Percentiles rank a stretch among this genome's conserved stretches.
phyloP scores from a whole-genome alignment of 2,888 invertebrate genomes.

The Podotricha telesiphe region DNA sequence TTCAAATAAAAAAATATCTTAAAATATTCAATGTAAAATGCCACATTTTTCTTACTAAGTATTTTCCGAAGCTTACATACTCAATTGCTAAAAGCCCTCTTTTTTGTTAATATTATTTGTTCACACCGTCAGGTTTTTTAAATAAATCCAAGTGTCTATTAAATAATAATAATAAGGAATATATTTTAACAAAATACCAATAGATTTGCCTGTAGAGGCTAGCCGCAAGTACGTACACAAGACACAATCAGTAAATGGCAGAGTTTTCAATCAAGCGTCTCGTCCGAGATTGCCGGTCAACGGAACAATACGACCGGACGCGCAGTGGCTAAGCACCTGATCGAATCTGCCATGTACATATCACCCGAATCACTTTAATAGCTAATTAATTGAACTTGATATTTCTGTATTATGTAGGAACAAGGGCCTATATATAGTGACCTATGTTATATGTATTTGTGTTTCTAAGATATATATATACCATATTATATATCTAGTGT shows the following conservation, averaged over 20 bases:
- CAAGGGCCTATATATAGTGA: neutral
- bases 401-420: neutral
- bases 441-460: too few species aligned
- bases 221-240: slow-evolving; percentile 10
- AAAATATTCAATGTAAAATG: too few species aligned
- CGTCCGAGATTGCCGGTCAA: slow-evolving; percentile 28
- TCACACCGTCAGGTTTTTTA: too few species aligned
- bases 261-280: slow-evolving; percentile 31
- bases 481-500: too few species aligned
- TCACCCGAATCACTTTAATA: slow-evolving; percentile 37
- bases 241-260: slow-evolving; percentile 29
- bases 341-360: slow-evolving; percentile 45
- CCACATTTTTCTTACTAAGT: too few species aligned
- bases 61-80: too few species aligned
- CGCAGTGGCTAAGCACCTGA: slow-evolving; percentile 38
- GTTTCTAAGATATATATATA: too few species aligned
- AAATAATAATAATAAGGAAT: neutral
- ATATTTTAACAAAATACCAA: neutral
- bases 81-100: too few species aligned
- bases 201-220: neutral
- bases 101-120: too few species aligned
- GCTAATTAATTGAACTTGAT: slow-evolving; percentile 39
- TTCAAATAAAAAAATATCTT: too few species aligned
- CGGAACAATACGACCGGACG: slow-evolving; percentile 39
- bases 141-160: too few species aligned